These are phyloP conservation scores for Muntiacus reevesi DNA, from an alignment of 2,113 vertebrate species.

Conservation along the genomic window DNA sequence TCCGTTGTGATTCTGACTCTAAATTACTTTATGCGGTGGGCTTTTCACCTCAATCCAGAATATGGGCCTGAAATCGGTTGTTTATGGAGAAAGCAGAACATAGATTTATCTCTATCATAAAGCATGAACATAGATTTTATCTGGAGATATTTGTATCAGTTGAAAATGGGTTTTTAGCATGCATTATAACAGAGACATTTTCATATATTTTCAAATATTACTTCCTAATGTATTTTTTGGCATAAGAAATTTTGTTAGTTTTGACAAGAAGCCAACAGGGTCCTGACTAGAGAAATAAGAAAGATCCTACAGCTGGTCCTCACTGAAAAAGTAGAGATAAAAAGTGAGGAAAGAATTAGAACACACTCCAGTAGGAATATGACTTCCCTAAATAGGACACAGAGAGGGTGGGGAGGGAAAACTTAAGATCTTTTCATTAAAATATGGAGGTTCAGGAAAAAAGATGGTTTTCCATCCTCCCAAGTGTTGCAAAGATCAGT, in stretches of 20 bases:
- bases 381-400: constrained; percentile 21
- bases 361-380: neutral
- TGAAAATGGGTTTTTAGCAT: constrained; percentile 40
- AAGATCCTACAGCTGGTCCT: constrained; percentile 39
- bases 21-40: neutral
- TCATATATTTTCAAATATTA: constrained; percentile 70
- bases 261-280: constrained; percentile 59
- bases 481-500: neutral
- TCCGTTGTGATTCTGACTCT: constrained; percentile 27
- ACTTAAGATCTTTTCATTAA: neutral
- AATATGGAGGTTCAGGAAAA: neutral
- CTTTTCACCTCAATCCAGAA: constrained; percentile 2
- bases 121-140: neutral
- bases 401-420: neutral
- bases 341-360: constrained; percentile 7
- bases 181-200: constrained; percentile 27
- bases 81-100: neutral
- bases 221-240: constrained; percentile 70
- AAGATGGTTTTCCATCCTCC: neutral
- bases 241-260: constrained; percentile 58
- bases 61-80: neutral
- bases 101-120: neutral
- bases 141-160: constrained; percentile 5
- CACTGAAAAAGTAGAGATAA: constrained; percentile 30
- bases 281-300: constrained; percentile 45